phyloP scores from a whole-genome alignment of 2,888 invertebrate genomes.

The Venustoraphidia nigricollis region DNA sequence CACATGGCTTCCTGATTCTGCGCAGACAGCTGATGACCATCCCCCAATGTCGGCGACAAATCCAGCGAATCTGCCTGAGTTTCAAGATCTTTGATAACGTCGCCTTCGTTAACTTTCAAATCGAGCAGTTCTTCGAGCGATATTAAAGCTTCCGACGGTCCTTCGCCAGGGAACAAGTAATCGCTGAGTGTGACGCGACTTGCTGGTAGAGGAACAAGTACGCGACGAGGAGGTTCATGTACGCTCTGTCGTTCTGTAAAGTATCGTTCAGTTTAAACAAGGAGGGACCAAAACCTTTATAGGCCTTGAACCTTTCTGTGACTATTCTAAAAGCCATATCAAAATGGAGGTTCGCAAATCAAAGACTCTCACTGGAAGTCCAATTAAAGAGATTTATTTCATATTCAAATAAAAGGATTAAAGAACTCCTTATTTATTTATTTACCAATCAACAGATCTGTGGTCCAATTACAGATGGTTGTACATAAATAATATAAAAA shows the following conservation, averaged over 20 bases:
- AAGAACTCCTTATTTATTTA: too few relatives aligned
- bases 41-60: conserved; percentile 24
- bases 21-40: conserved; percentile 10
- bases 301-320: too few relatives aligned
- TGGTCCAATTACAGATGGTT: too few relatives aligned
- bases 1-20: conserved; percentile 28
- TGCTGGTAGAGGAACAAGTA: conserved; percentile 55
- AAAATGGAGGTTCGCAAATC: too few relatives aligned
- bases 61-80: conserved; percentile 44
- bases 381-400: too few relatives aligned
- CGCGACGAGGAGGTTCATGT: conserved; percentile 79
- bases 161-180: conserved; percentile 84
- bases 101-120: conserved; percentile 50
- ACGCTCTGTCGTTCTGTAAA: conserved; percentile 56
- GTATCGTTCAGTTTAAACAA: too few relatives aligned
- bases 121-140: conserved; percentile 73
- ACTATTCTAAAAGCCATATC: too few relatives aligned
- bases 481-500: too few relatives aligned
- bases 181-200: conserved; percentile 62
- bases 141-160: conserved; percentile 61
- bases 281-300: too few relatives aligned
- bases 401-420: too few relatives aligned
- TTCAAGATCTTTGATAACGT: conserved; percentile 59
- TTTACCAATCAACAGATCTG: too few relatives aligned
- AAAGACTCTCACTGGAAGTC: too few relatives aligned